A percentile compares a stretch with the other conserved stretches of the same genome.
Conservation (phyloP, 2,797 vertebrate genomes). For the Sus cebifrons region DNA sequence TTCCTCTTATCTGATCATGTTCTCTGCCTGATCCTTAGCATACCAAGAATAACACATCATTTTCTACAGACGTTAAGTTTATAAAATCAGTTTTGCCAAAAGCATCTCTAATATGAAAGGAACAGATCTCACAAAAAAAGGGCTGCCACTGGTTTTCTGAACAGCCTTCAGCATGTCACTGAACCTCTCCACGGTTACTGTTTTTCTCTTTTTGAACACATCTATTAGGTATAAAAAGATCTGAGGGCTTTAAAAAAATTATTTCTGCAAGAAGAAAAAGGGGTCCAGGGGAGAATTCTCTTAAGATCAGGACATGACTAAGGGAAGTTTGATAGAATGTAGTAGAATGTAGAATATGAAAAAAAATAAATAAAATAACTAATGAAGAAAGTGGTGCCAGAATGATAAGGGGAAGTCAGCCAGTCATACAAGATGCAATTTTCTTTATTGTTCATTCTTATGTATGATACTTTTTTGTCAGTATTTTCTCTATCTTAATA, state of each 20-base stretch:
- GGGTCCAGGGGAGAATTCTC: not conserved
- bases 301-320: not conserved
- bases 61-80: not conserved
- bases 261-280: not conserved
- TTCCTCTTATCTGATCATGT: slow-evolving; percentile 2
- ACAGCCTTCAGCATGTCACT: not conserved
- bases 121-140: not conserved
- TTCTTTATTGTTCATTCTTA: not conserved
- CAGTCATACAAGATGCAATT: not conserved
- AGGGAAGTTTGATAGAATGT: not conserved
- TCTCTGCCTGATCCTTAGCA: not conserved
- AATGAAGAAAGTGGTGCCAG: not conserved
- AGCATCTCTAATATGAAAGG: not conserved
- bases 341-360: not conserved
- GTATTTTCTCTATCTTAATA: not conserved
- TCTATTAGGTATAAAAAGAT: not conserved
- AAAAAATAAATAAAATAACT: not conserved
- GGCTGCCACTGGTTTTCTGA: not conserved
- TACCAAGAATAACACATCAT: not conserved
- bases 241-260: not conserved
- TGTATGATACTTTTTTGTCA: not conserved
- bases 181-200: not conserved
- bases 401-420: not conserved
- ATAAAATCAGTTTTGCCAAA: not conserved
- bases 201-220: not conserved